Conservation (phyloP, 1,140 invertebrate genomes). For the Musca vetustissima region DNA sequence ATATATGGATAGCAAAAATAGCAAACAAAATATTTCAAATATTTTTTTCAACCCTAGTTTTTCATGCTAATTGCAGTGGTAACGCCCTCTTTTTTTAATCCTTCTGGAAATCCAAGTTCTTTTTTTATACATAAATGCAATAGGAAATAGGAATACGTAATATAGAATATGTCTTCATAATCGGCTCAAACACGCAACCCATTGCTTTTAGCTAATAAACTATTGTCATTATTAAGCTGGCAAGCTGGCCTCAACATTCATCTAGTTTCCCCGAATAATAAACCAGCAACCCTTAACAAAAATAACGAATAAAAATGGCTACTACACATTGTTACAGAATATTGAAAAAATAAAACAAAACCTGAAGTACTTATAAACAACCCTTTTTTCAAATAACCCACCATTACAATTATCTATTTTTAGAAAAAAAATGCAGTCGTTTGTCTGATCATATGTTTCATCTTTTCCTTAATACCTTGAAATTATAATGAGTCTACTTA, state of each 20-base stretch:
- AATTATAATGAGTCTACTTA: slow-evolving; percentile 17
- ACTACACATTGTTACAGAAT: background rate
- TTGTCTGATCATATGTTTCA: background rate
- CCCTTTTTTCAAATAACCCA: slow-evolving; percentile 3
- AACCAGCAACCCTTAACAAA: background rate
- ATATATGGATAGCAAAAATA: no score
- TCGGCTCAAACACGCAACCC: slow-evolving; percentile 20
- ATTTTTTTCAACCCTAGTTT: no score
- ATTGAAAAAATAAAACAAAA: background rate
- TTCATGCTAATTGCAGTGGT: no score
- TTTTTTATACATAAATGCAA: background rate
- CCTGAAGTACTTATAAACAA: background rate
- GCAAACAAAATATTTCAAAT: no score
- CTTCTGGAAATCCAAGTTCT: no score
- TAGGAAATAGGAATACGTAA: no score
- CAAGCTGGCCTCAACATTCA: no score
- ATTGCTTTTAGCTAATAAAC: no score
- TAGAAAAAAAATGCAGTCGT: background rate
- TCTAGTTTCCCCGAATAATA: background rate
- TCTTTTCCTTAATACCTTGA: slow-evolving; percentile 6
- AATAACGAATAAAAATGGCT: slow-evolving; percentile 10
- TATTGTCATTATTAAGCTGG: no score
- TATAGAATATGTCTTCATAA: background rate
- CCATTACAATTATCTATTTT: slow-evolving; percentile 7
- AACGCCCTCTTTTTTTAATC: no score